Base-by-base conservation (phyloP, 1,140 invertebrate species). In the Antheraea mylitta region DNA sequence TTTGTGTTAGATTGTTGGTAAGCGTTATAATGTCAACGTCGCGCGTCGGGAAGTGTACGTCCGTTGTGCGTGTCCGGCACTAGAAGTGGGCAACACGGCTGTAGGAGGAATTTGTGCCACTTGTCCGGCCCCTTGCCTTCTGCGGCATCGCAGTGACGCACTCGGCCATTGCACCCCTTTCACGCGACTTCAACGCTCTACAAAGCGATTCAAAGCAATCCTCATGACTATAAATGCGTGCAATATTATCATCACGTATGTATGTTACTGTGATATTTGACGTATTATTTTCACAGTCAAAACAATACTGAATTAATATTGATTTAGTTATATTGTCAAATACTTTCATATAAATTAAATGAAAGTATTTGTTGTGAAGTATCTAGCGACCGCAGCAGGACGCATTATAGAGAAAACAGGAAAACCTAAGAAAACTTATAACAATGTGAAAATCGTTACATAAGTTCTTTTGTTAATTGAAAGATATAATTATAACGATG, bases 111-210 rank as follows among this genome's bases (percentile, higher is more conserved):
- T 91, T 81, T 91, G 79, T 85, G 87, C 89, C 76, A 91, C 87
- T 90, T 87, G 82, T 71, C 69, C 71, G 66, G 48, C 42, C 69
- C 42, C 73, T 45, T 42, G 38, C 42, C 73, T 53, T 53, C 48
- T 63, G 58, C 60, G 53, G 59, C 63, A 63, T 42, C 70, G 68
- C 45, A 64, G 73, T 83, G 73, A 82, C 81, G 80, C 82, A 80
- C 72, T 76, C 80, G 89, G 87, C 83, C 89, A 82, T 86, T 91
- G 87, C 87, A 90, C 89, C 88, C 87, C 89, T 91, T 91, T 90
- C 87, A 82, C 85, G 84, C 72, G 76, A 73, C 77, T 83, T 85
- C 83, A 83, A 89, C 85, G 89, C 87, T 90, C 87, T 88, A 91
- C 80, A 88, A 91, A 90, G 11, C 45, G 16, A 53, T 53, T 53